phyloP scores from a whole-genome alignment of 2,113 vertebrate genomes.

The Nanorana parkeri region DNA sequence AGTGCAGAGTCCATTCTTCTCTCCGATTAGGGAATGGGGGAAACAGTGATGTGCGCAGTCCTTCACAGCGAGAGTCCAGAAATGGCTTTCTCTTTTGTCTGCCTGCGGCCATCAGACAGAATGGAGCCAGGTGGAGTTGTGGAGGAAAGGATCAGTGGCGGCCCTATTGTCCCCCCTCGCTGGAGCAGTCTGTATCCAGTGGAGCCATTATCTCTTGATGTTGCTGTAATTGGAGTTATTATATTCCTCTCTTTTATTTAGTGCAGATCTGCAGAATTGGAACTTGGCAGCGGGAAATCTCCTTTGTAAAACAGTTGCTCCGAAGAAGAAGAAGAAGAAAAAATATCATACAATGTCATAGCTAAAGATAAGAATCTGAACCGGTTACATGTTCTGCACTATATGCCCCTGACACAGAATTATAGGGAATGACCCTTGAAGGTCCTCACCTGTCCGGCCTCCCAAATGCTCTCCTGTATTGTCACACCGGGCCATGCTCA shows the following conservation, averaged over 20 bases:
- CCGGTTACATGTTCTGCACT: no score
- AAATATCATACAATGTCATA: not conserved
- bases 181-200: constrained; percentile 1
- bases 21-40: constrained; percentile 15
- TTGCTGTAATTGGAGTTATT: constrained; percentile 45
- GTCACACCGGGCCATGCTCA: no score
- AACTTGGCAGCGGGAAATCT: not conserved
- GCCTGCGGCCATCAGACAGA: constrained; percentile 8
- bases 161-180: constrained; percentile 15
- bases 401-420: no score
- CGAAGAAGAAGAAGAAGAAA: not conserved
- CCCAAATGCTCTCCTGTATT: no score
- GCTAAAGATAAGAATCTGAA: no score
- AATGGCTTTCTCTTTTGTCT: constrained; percentile 28
- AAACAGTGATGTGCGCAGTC: not conserved
- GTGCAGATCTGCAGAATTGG: constrained; percentile 15
- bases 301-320: not conserved
- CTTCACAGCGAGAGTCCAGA: not conserved
- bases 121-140: constrained; percentile 9
- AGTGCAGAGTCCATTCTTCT: constrained; percentile 14
- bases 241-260: constrained; percentile 11
- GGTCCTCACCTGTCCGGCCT: no score
- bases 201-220: constrained; percentile 34
- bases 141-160: constrained; percentile 14
- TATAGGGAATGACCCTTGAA: no score